Base-by-base conservation (phyloP, 2,797 vertebrate species). In the Leptatherina wallacei region DNA sequence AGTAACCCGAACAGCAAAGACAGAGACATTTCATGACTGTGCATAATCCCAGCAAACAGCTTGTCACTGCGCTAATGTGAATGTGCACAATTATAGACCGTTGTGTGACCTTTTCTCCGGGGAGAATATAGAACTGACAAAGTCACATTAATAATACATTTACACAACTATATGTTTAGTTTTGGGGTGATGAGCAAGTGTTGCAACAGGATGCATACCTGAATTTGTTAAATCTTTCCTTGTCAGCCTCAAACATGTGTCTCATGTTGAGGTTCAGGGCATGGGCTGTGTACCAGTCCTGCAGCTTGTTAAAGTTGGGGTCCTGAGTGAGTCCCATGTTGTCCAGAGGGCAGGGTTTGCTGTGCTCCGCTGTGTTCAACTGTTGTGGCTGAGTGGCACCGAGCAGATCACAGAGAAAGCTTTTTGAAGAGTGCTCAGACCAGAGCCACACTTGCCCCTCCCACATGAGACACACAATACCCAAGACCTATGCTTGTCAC, bases 201-300 rank as follows among this genome's bases (percentile, higher is more conserved):
- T 56, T 33, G 52, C 1, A 35, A 42, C 3, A 27, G 1, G 33
- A 59, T 20, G 40, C 77, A 58, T 92, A 99, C 97, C 97, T 98
- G 91, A 98, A 91, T 60, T 94, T 96, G 81, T 78, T 89, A 94
- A 98, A 98, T 51, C 97, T 94, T 6, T 96, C 94, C 85, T 94
- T 94, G 75, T 98, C 95, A 11, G 88, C 71, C 8, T 96, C 94
- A 80, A 99, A 99, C 89, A 98, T 94, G 69, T 95, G 86, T 85
- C 97, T 95, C 89, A 99, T 86, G 82, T 95, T 96, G 80, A 99
- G 95, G 65, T 88, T 91, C 55, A 93, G 68, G 40, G 89, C 85
- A 40, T 96, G 94, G 70, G 92, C 92, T 38, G 89, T 93, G 90
- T 96, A 93, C 96, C 96, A 97, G n/a, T 97, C 89, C 88, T 92